Evolutionary conservation across 2,888 invertebrate genomes (phyloP).

Genomic region (Lacanobia wlatinum): DNA sequence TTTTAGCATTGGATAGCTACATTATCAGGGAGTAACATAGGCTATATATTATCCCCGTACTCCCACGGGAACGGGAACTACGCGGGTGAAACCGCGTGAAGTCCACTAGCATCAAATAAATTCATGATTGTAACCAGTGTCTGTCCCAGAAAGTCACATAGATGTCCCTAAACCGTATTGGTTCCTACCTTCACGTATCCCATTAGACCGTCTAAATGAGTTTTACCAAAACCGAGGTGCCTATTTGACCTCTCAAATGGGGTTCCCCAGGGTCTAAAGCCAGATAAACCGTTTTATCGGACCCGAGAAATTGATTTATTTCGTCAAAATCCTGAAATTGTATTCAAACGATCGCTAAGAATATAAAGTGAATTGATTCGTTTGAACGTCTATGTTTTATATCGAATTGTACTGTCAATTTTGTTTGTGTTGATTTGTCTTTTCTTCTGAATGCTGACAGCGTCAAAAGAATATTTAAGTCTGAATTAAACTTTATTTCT

Average conservation of each 20-base stretch:
- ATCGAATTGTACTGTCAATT: slow-evolving; percentile 22
- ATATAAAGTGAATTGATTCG: slow-evolving; percentile 40
- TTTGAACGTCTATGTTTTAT: slow-evolving; percentile 27
- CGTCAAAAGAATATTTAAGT: not conserved
- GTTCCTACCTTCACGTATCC: slow-evolving; percentile 38
- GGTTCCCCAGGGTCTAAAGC: slow-evolving; percentile 51
- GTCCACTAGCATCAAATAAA: slow-evolving; percentile 2
- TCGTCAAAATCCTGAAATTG: slow-evolving; percentile 54
- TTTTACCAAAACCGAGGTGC: slow-evolving; percentile 59
- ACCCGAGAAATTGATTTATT: slow-evolving; percentile 64
- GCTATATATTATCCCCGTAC: no score
- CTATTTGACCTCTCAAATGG: slow-evolving; percentile 60
- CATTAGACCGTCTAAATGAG: slow-evolving; percentile 63
- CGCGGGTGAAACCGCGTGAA: no score
- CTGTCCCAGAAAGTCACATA: slow-evolving; percentile 8
- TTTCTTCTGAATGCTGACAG: not conserved
- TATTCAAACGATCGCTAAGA: slow-evolving; percentile 41
- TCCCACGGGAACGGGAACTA: no score
- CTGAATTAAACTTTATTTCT: not conserved
- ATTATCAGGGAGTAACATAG: no score
- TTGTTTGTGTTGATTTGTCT: not conserved
- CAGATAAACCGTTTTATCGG: slow-evolving; percentile 61
- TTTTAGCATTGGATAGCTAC: no score
- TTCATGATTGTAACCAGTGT: slow-evolving; percentile 1
- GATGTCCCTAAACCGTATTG: slow-evolving; percentile 37